These are phyloP conservation scores for Penaeus monodon DNA, from an alignment of 2,888 invertebrate species.

Conservation along the genomic window DNA sequence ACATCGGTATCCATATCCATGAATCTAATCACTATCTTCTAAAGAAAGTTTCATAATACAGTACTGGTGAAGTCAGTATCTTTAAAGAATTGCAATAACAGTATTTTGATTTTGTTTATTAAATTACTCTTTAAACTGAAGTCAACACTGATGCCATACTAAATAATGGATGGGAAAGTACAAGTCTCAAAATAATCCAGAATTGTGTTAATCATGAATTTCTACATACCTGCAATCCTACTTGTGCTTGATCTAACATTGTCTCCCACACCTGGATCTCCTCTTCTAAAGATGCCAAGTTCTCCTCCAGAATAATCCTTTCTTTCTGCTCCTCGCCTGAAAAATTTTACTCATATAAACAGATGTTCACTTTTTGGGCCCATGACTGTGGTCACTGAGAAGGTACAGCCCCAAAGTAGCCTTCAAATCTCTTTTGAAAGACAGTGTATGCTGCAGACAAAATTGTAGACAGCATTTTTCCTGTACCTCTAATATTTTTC, in stretches of 20 bases:
- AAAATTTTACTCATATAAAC: background rate
- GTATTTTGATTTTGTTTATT: too few species aligned
- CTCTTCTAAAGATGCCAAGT: conserved; percentile 42
- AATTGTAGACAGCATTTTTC: too few species aligned
- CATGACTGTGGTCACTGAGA: background rate
- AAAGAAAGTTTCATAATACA: too few species aligned
- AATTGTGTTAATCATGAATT: background rate
- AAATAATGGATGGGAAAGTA: background rate
- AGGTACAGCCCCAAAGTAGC: background rate
- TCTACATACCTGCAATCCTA: conserved; percentile 33
- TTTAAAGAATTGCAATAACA: too few species aligned
- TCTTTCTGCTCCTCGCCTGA: conserved; percentile 57
- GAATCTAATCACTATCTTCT: too few species aligned
- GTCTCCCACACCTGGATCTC: conserved; percentile 41
- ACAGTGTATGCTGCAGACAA: too few species aligned
- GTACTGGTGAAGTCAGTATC: too few species aligned
- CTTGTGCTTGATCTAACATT: conserved; percentile 26
- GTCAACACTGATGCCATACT: too few species aligned
- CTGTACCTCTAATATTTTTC: too few species aligned
- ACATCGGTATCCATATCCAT: too few species aligned
- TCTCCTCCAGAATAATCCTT: conserved; percentile 47
- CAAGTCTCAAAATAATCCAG: background rate
- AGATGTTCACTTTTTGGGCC: background rate
- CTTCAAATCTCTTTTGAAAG: background rate
- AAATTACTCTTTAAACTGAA: too few species aligned